Evolutionary conservation across 2,113 vertebrate species (phyloP), one percentile per base, ranked within the genome.

Genomic region (Perca schrenkii): DNA sequence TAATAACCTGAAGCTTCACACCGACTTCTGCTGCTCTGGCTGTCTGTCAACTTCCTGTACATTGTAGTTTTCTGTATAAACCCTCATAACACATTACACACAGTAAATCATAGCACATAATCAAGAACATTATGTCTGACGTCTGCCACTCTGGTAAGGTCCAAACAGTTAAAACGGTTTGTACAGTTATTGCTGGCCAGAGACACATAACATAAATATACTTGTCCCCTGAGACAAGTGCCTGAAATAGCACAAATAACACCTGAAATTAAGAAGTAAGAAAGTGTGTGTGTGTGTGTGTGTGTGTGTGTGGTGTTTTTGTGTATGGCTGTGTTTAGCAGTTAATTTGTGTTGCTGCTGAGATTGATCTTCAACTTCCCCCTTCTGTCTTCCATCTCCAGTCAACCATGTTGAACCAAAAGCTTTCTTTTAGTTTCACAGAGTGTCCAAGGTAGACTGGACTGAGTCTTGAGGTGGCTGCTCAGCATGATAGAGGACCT

Each of bases 161-260:
- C 47, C 3, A 50, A 60, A 77, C 57, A 70, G 25, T 53, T 50
- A 6, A 60, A 63, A 54, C 6, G 16, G n/a, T 52, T 67, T 60
- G 16, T 52, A 31, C 13, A 31, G 40, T 34, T 63, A 71, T 28
- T 80, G 28, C 25, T 40, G 36, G 8, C 36, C 12, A 53, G 12
- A 14, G 7, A 61, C 72, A 28, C 62, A 73, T 5, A 61, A 78
- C 49, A 86, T 28, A 75, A 8, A 83, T 50, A 74, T 2, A 73
- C 15, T 47, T 68, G 0, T 71, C 25, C 82, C 90, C 90, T 91
- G 89, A 93, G 90, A 82, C 80, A 80, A 72, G 36, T 74, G 66
- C 47, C 11, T 82, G 68, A 81, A 89, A 86, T 79, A 69, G 53
- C 81, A 83, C 69, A 86, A 79, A 70, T 19, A 65, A 40, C 50